Evolutionary conservation across 2,113 vertebrate genomes (phyloP), one percentile per base, ranked within the genome.

Genomic region (Forbesichthys agassizii): DNA sequence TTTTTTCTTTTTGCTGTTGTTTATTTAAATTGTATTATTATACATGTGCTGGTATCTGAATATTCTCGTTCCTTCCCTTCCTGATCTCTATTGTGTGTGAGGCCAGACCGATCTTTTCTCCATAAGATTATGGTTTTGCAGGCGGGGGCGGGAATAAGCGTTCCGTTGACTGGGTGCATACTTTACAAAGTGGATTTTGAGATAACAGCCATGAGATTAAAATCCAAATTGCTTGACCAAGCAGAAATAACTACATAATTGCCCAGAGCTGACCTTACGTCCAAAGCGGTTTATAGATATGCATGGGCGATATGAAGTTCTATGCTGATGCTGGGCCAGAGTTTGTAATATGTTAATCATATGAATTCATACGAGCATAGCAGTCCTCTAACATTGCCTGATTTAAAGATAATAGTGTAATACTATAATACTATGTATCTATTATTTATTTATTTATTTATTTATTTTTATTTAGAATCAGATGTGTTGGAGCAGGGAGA

Each of bases 171-270:
- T 78, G 78, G 55, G 56, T 83, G 69, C 67, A 54, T 58, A 73
- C 73, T 71, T 83, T 11, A 64, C 66, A 51, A 79, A 77, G 61
- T 74, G 73, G 71, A 84, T 80, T 83, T 70, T 64, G 68, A 77
- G 74, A 83, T 84, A 85, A 88, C 74, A 78, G 49, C 76, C 81
- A 72, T 84, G 80, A 83, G 81, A 88, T 86, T 89, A 79, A 86
- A 83, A 86, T 84, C 62, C 73, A 84, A 82, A 85, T 83, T 75
- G 84, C 64, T 82, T 80, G 78, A 84, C 68, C 78, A 82, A 84
- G 82, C 80, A 69, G 71, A 87, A 84, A 80, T 81, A 85, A 84
- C 66, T 62, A 61, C 54, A 82, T 84, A 84, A 85, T 81, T 86
- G 81, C 83, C 75, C 64, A 13, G 5, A 49, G 48, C 51, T 75